phyloP scores from a whole-genome alignment of 2,888 invertebrate species.

The Lumbricus terrestris region DNA sequence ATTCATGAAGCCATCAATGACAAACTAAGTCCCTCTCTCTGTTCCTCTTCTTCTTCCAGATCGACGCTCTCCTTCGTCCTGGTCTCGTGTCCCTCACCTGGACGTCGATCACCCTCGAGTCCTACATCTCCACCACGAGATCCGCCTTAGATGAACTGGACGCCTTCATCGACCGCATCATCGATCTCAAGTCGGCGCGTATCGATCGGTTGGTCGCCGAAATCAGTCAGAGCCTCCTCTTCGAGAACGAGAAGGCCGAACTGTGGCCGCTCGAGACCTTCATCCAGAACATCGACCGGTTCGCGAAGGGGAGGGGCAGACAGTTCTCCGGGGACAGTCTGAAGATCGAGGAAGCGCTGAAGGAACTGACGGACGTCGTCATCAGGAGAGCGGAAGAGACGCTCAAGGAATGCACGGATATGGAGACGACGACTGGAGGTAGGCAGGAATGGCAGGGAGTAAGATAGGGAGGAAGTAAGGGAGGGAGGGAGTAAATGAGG shows the following conservation, averaged over 20 bases:
- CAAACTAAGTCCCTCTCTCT: no score
- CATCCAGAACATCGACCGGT: background rate
- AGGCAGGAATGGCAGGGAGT: background rate
- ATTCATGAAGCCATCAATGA: no score
- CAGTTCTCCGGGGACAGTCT: constrained; percentile 61
- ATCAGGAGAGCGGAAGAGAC: constrained; percentile 53
- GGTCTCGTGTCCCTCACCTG: constrained; percentile 77
- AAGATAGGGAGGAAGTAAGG: no score
- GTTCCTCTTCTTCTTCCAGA: constrained; percentile 29
- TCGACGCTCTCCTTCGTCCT: constrained; percentile 72
- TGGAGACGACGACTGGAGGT: background rate
- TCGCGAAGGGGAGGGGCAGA: background rate
- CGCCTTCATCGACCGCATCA: constrained; percentile 62
- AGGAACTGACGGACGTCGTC: constrained; percentile 76
- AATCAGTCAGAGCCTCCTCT: constrained; percentile 67
- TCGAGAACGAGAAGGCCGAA: constrained; percentile 25
- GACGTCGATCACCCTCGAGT: constrained; percentile 74
- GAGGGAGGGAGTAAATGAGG: no score
- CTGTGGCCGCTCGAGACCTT: constrained; percentile 19
- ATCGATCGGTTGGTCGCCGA: constrained; percentile 71
- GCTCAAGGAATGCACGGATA: background rate
- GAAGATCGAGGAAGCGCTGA: constrained; percentile 75
- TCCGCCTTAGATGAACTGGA: constrained; percentile 67
- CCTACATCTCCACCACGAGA: constrained; percentile 67
- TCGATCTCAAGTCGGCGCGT: constrained; percentile 75